phyloP scores from a whole-genome alignment of 2,797 vertebrate genomes.

The Saxicola maurus region DNA sequence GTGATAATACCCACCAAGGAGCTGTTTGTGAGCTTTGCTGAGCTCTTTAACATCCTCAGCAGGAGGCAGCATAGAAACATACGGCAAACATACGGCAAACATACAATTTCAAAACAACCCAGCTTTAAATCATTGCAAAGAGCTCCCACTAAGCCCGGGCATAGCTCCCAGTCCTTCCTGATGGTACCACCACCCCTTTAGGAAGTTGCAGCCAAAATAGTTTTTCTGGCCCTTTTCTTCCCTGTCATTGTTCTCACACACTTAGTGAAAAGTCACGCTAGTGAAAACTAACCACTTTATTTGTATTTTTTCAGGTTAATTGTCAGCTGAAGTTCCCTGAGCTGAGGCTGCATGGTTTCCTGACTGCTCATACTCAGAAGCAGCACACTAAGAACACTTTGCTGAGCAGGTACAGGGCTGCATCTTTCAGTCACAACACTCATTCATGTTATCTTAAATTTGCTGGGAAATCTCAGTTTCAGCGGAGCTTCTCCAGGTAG shows the following conservation, averaged over 20 bases:
- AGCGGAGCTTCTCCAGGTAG: not conserved
- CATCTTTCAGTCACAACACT: accelerated
- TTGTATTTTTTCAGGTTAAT: not conserved
- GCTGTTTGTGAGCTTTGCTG: not conserved
- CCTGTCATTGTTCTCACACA: not conserved
- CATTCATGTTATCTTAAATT: not conserved
- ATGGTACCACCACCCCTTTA: not conserved
- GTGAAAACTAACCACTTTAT: not conserved
- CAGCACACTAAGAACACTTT: not conserved
- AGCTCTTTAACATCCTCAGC: slow-evolving; percentile 40
- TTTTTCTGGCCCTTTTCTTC: not conserved
- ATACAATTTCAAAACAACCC: not conserved
- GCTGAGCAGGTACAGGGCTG: not conserved
- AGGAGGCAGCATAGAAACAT: not conserved
- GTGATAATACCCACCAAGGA: not conserved
- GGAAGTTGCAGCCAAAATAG: not conserved
- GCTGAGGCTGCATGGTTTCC: not conserved
- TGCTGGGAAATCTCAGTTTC: not conserved
- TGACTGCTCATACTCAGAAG: not conserved
- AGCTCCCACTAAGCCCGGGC: accelerated
- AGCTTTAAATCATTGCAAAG: not conserved
- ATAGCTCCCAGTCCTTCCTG: not conserved
- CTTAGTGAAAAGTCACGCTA: not conserved
- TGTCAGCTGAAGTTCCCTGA: slow-evolving; percentile 12
- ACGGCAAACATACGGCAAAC: not conserved